These are phyloP conservation scores for Takifugu ocellatus DNA, from an alignment of 2,797 vertebrate genomes.

Conservation along the genomic window DNA sequence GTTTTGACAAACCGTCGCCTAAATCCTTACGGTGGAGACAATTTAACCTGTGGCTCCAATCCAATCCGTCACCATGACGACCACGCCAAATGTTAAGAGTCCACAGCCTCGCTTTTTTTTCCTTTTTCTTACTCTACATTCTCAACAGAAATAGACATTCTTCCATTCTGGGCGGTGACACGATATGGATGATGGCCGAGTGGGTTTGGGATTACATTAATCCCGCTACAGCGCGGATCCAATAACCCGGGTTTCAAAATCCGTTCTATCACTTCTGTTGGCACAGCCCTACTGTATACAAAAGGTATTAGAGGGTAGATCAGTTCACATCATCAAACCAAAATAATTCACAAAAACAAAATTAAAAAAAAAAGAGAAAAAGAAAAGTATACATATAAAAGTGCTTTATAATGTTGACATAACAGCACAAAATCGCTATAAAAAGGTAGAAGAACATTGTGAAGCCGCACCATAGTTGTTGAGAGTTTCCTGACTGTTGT, in stretches of 20 bases:
- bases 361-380: slow-evolving; percentile 55
- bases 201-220: no score
- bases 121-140: slow-evolving; percentile 40
- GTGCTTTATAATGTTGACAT: slow-evolving; percentile 82
- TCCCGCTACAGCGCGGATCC: background rate
- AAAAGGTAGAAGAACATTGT: slow-evolving; percentile 83
- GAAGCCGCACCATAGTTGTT: slow-evolving; percentile 81
- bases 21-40: slow-evolving; percentile 68
- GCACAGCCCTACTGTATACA: slow-evolving; percentile 84
- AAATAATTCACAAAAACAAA: slow-evolving; percentile 71
- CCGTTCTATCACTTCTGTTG: slow-evolving; percentile 78
- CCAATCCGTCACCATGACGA: slow-evolving; percentile 40
- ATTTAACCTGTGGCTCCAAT: slow-evolving; percentile 47
- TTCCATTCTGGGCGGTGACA: slow-evolving; percentile 46
- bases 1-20: slow-evolving; percentile 67
- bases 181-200: slow-evolving; percentile 26
- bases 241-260: slow-evolving; percentile 69
- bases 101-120: background rate
- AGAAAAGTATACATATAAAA: slow-evolving; percentile 79
- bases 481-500: slow-evolving; percentile 78
- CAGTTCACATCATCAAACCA: slow-evolving; percentile 79
- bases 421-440: slow-evolving; percentile 82
- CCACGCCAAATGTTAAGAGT: background rate
- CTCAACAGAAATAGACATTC: slow-evolving; percentile 61
- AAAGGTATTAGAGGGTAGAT: slow-evolving; percentile 76